These are phyloP conservation scores for Glandiceps talaboti DNA, from an alignment of 53 echinoderm and acorn worm genomes.

Conservation along the genomic window DNA sequence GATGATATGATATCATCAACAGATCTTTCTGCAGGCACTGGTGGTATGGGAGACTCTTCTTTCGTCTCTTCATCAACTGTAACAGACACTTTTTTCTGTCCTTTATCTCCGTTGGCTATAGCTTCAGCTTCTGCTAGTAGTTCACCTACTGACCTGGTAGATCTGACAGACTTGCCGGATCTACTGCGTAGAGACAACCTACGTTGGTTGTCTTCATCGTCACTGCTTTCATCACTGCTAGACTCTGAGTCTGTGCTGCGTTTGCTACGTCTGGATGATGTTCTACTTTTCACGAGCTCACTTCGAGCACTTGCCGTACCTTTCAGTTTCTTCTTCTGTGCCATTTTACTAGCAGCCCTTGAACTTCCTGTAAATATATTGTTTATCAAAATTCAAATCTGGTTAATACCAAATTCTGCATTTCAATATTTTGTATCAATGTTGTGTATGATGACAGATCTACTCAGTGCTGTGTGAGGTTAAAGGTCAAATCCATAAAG, in stretches of 20 bases:
- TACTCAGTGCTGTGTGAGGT: too few relatives aligned
- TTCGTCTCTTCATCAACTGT: slow-evolving; percentile 1
- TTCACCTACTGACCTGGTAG: slow-evolving; percentile 77
- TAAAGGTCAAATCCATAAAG: too few relatives aligned
- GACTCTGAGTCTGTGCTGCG: not conserved
- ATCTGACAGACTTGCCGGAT: slow-evolving; percentile 37
- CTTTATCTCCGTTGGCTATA: slow-evolving; percentile 64
- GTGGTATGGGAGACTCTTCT: slow-evolving; percentile 15
- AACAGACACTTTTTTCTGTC: slow-evolving; percentile 19
- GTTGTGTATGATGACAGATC: too few relatives aligned
- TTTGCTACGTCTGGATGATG: not conserved
- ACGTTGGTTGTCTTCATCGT: not conserved
- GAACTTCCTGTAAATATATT: not conserved
- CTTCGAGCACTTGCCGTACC: not conserved
- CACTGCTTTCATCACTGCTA: not conserved
- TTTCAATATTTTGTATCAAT: too few relatives aligned
- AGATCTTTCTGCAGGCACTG: slow-evolving; percentile 55
- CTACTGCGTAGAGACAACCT: not conserved
- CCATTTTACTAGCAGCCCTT: not conserved
- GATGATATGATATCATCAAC: slow-evolving; percentile 98
- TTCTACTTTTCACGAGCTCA: not conserved
- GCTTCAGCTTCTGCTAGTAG: slow-evolving; percentile 80
- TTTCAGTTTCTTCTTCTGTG: not conserved
- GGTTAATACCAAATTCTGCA: too few relatives aligned
- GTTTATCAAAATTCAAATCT: too few relatives aligned